Percentiles rank a stretch among this genome's conserved stretches.
Conservation (phyloP, 2,888 invertebrate genomes). For the Anthophora plumipes region DNA sequence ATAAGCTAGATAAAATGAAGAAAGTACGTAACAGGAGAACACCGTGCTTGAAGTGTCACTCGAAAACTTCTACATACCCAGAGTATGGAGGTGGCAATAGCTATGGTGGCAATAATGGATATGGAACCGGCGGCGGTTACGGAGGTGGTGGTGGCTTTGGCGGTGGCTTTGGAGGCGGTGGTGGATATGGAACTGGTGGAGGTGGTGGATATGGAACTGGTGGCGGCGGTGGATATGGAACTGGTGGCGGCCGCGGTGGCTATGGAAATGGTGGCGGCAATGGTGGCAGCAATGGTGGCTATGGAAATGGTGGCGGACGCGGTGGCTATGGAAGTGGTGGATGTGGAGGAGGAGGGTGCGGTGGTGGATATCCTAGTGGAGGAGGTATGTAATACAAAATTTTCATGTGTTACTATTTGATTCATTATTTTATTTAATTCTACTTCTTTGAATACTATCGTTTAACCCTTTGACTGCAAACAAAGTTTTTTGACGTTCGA, state of each 20-base stretch:
- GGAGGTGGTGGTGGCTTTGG: constrained; percentile 41
- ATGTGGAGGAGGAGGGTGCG: constrained; percentile 30
- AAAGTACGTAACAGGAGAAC: constrained; percentile 78
- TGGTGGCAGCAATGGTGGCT: constrained; percentile 36
- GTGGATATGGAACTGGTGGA: constrained; percentile 47
- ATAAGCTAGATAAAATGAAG: constrained; percentile 50
- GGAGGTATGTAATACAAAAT: not conserved
- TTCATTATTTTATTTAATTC: too few relatives aligned
- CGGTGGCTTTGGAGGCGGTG: constrained; percentile 35
- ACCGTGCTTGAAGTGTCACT: constrained; percentile 75
- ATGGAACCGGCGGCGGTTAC: constrained; percentile 46
- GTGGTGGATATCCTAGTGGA: constrained; percentile 27
- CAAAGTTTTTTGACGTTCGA: too few relatives aligned
- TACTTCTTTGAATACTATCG: too few relatives aligned
- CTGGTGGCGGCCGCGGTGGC: constrained; percentile 34
- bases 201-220: constrained; percentile 42
- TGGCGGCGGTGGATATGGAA: constrained; percentile 48
- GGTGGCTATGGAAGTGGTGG: too few relatives aligned
- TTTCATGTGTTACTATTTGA: too few relatives aligned
- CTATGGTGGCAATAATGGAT: constrained; percentile 42
- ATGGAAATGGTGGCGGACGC: constrained; percentile 23
- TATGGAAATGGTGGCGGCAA: constrained; percentile 30
- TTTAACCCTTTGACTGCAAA: too few relatives aligned
- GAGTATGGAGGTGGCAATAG: too few relatives aligned
- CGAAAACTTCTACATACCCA: too few relatives aligned